phyloP scores from a whole-genome alignment of 1,140 invertebrate genomes.

The Caenorhabditis remanei region DNA sequence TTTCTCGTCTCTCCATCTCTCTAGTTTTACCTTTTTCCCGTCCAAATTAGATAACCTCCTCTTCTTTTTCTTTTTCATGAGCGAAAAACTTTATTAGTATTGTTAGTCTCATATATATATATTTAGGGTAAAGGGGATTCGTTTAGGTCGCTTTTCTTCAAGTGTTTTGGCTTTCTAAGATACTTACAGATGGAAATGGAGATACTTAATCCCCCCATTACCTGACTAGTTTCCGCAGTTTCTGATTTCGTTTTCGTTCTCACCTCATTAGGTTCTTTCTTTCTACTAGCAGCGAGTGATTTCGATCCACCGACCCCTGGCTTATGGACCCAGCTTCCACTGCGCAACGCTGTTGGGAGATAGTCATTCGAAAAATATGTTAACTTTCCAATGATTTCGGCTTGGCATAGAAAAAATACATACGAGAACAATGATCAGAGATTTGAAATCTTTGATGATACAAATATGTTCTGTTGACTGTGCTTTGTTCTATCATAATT shows the following conservation, averaged over 20 bases:
- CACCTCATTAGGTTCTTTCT: too few species aligned
- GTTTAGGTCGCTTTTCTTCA: background rate
- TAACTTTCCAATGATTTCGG: background rate
- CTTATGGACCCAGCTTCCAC: slow-evolving; percentile 97
- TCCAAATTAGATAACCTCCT: slow-evolving; percentile 1
- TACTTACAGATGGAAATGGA: background rate
- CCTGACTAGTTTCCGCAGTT: background rate
- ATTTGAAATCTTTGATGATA: too few species aligned
- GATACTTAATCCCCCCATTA: background rate
- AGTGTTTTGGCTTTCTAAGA: slow-evolving; percentile 7
- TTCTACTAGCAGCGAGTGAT: slow-evolving; percentile 92
- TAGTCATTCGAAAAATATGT: background rate
- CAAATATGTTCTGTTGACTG: background rate
- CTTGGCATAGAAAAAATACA: background rate
- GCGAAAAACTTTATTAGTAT: slow-evolving; percentile 1
- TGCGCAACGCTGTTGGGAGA: slow-evolving; percentile 89
- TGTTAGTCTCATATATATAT: slow-evolving; percentile 14
- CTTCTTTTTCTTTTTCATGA: background rate
- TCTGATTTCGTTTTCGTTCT: too few species aligned
- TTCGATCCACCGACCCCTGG: slow-evolving; percentile 95
- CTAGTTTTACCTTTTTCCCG: background rate
- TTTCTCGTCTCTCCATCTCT: background rate
- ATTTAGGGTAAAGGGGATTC: background rate
- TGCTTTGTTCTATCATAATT: background rate
- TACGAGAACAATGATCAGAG: too few species aligned